A percentile compares a stretch with the other conserved stretches of the same genome.
These are phyloP conservation scores for Thaumatotibia leucotreta DNA, from an alignment of 1,140 invertebrate genomes.

Conservation along the genomic window DNA sequence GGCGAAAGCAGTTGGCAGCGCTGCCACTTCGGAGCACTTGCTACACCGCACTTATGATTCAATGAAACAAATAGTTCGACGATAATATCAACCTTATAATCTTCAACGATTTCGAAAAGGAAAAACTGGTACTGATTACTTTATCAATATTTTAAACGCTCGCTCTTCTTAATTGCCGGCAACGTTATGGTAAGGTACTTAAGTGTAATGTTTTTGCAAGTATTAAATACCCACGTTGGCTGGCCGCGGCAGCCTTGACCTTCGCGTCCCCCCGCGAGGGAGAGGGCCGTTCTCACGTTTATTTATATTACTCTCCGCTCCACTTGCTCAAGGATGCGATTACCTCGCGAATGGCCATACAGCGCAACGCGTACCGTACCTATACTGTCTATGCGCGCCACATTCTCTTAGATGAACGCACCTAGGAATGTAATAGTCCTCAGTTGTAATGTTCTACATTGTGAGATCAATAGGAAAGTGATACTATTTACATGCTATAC, in stretches of 20 bases:
- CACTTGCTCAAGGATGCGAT: slow-evolving; percentile 12
- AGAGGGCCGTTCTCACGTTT: slow-evolving; percentile 11
- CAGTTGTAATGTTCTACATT: background rate
- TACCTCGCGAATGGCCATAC: background rate
- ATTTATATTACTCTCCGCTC: slow-evolving; percentile 9
- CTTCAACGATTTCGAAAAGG: background rate
- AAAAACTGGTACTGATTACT: background rate
- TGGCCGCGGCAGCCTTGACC: slow-evolving; percentile 1
- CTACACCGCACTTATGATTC: background rate
- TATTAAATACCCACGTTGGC: background rate
- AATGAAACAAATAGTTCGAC: background rate
- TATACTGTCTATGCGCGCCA: no score
- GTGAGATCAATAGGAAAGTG: background rate
- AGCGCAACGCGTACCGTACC: background rate
- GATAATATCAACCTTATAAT: background rate
- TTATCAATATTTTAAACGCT: background rate
- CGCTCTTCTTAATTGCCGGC: background rate
- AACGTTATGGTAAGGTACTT: background rate
- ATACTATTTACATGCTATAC: background rate
- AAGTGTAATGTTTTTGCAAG: background rate
- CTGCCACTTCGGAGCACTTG: background rate
- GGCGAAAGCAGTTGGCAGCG: background rate
- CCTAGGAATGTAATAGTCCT: background rate
- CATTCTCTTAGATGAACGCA: background rate
- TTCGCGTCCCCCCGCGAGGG: background rate